Evolutionary conservation across 35 echinoderm and acorn worm genomes (phyloP).

Genomic region (Apostichopus parvimensis): DNA sequence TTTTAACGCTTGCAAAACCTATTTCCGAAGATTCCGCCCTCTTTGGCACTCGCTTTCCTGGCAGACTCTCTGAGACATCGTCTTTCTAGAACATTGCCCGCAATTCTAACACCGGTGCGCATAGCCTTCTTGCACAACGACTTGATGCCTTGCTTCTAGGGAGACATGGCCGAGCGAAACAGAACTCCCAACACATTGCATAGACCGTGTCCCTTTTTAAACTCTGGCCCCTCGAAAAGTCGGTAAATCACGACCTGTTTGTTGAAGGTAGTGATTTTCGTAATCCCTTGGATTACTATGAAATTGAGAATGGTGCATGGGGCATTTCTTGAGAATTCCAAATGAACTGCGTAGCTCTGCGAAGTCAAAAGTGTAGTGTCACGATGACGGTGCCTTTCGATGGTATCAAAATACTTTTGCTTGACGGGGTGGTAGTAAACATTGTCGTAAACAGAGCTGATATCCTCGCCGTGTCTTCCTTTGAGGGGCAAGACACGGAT

Average conservation of each 20-base stretch:
- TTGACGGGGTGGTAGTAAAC: slow-evolving; percentile 14
- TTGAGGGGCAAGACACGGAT: slow-evolving; percentile 23
- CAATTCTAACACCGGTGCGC: slow-evolving; percentile 61
- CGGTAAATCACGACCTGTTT: not conserved
- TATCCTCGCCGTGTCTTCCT: not conserved
- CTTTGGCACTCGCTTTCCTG: not conserved
- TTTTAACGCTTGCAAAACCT: slow-evolving; percentile 1
- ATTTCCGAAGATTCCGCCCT: not conserved
- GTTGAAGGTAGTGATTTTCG: slow-evolving; percentile 23
- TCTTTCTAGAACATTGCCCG: slow-evolving; percentile 32
- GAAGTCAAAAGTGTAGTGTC: slow-evolving; percentile 31
- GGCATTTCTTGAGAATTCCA: too few relatives aligned
- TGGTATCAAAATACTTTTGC: slow-evolving; percentile 40
- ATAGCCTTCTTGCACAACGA: slow-evolving; percentile 65
- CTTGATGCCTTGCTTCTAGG: slow-evolving; percentile 64
- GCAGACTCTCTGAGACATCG: not conserved
- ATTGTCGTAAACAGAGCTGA: not conserved
- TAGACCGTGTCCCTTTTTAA: too few relatives aligned
- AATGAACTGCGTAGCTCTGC: slow-evolving; percentile 55
- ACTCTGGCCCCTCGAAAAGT: slow-evolving; percentile 36
- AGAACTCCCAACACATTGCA: slow-evolving; percentile 54
- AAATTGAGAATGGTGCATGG: not conserved
- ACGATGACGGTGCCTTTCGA: slow-evolving; percentile 25
- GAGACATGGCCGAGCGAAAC: slow-evolving; percentile 59
- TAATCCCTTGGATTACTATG: not conserved